Conservation (phyloP, 2,113 vertebrate species). For the Harpagus bidentatus region DNA sequence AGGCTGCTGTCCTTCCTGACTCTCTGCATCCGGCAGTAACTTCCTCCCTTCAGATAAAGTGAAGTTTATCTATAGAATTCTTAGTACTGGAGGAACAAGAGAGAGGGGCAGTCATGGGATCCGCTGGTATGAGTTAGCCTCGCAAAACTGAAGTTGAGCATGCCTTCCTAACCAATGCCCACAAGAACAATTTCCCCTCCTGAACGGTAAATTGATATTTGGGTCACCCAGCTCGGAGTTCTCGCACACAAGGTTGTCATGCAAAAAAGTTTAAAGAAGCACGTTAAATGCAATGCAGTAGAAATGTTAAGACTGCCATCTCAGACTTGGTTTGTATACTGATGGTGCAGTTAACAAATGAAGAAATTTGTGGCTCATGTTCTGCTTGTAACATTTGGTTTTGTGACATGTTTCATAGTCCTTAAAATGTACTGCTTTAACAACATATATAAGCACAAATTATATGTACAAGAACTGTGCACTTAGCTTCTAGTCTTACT, state of each 20-base stretch:
- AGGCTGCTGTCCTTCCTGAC: conserved; percentile 24
- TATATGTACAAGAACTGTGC: background rate
- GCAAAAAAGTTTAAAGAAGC: background rate
- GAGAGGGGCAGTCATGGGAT: background rate
- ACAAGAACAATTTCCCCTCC: background rate
- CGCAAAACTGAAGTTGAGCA: background rate
- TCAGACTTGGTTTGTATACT: background rate
- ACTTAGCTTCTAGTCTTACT: background rate
- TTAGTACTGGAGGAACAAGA: background rate
- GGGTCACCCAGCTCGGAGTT: background rate
- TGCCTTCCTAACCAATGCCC: background rate
- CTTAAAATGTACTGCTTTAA: background rate
- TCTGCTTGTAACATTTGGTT: background rate
- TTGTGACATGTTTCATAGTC: background rate
- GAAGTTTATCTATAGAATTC: conserved; percentile 12
- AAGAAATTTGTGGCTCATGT: background rate
- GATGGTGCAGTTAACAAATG: background rate
- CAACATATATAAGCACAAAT: background rate
- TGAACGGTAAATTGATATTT: accelerated
- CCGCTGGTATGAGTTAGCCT: background rate
- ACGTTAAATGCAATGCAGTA: background rate
- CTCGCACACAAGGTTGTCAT: accelerated
- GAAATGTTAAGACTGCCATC: background rate
- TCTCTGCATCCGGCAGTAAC: background rate
- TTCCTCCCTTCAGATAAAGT: conserved; percentile 33